A percentile compares a stretch with the other conserved stretches of the same genome.
Evolutionary conservation across 2,888 invertebrate genomes (phyloP).

Genomic region (Polyommatus icarus): DNA sequence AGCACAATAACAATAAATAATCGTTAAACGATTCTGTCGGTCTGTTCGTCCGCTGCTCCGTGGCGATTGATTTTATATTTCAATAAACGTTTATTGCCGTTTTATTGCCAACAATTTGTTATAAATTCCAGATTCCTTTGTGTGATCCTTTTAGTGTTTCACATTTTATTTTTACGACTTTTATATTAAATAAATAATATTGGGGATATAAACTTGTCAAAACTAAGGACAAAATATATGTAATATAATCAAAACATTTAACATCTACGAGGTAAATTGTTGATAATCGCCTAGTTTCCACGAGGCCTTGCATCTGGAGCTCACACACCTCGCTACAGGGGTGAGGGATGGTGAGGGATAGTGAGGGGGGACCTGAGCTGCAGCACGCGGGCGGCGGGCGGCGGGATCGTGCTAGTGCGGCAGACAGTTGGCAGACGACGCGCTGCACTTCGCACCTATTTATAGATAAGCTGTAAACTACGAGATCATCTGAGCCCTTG

Average conservation of each 20-base stretch:
- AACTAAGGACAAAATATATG: not conserved
- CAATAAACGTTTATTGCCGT: not conserved
- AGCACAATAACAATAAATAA: not conserved
- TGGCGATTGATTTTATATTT: not conserved
- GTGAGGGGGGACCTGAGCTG: not conserved
- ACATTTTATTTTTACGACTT: not conserved
- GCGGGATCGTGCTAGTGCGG: not conserved
- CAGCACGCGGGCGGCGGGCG: not conserved
- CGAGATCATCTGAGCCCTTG: not conserved
- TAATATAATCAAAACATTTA: not conserved
- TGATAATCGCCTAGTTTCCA: not conserved
- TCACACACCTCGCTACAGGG: too few relatives aligned
- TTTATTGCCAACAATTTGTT: constrained; percentile 5
- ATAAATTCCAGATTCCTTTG: not conserved
- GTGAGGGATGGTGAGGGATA: not conserved
- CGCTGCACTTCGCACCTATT: not conserved
- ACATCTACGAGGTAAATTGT: not conserved
- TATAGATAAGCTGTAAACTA: not conserved
- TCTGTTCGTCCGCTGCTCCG: not conserved
- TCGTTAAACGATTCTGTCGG: not conserved
- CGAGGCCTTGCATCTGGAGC: not conserved
- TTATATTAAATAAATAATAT: not conserved
- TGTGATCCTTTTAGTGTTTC: not conserved
- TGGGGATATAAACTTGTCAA: not conserved
- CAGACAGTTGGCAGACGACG: constrained; percentile 12